Conservation (phyloP, 2,113 vertebrate species). For the Siniperca chuatsi region DNA sequence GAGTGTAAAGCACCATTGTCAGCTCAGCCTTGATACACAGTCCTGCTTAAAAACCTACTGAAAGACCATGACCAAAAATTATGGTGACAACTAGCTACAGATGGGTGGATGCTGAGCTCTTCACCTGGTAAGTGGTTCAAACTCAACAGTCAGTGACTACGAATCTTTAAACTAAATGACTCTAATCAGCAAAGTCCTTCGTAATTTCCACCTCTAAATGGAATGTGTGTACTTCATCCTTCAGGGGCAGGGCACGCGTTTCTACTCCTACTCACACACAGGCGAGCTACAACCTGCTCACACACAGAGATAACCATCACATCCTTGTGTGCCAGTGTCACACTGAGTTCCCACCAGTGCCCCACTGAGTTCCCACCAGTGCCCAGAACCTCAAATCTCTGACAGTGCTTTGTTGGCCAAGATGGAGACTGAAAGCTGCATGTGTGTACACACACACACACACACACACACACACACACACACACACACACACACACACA, state of each 20-base stretch:
- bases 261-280: slow-evolving; percentile 22
- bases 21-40: not conserved
- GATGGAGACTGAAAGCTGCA: slow-evolving; percentile 3
- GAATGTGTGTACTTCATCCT: slow-evolving; percentile 45
- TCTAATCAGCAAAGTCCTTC: not conserved
- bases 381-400: slow-evolving; percentile 12
- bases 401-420: not conserved
- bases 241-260: slow-evolving; percentile 12
- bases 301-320: slow-evolving; percentile 49
- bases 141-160: not conserved
- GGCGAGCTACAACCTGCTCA: slow-evolving; percentile 60
- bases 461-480: not conserved
- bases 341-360: slow-evolving; percentile 26
- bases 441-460: not conserved
- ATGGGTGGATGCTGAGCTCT: not conserved
- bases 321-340: slow-evolving; percentile 13
- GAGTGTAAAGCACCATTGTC: not conserved
- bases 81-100: not conserved
- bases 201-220: slow-evolving; percentile 14
- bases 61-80: not conserved
- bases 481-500: not conserved
- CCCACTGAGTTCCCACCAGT: slow-evolving; percentile 21
- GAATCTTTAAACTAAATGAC: not conserved
- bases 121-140: not conserved
- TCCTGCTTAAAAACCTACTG: not conserved